Evolutionary conservation across 2,888 invertebrate species (phyloP).

Genomic region (Metalampra italica): DNA sequence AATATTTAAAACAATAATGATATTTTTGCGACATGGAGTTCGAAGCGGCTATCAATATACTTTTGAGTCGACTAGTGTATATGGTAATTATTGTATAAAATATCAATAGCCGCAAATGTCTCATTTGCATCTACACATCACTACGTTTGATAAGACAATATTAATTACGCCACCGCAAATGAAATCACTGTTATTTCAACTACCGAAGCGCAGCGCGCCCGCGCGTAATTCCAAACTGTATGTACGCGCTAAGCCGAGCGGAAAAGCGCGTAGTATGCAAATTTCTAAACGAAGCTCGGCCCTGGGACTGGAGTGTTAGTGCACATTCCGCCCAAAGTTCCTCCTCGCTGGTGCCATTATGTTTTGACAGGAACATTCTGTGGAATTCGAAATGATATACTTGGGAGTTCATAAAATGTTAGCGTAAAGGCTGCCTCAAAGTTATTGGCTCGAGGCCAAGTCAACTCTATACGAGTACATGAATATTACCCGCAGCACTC

Average conservation of each 20-base stretch:
- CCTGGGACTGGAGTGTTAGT: constrained; percentile 8
- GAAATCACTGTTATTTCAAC: background rate
- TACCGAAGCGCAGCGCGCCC: background rate
- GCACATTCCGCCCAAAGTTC: constrained; percentile 11
- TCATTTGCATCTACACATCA: too few species aligned
- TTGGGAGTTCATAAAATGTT: constrained; percentile 8
- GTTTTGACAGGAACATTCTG: constrained; percentile 11
- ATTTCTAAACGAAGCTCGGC: constrained; percentile 23
- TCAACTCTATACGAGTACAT: background rate
- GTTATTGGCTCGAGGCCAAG: constrained; percentile 1
- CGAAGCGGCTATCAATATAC: too few species aligned
- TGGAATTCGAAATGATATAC: constrained; percentile 10
- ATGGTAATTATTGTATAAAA: too few species aligned
- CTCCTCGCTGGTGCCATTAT: constrained; percentile 10
- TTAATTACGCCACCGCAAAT: too few species aligned
- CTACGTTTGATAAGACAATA: too few species aligned
- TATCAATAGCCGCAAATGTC: too few species aligned
- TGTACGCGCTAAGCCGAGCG: constrained; percentile 8
- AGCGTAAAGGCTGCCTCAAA: background rate
- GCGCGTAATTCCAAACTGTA: background rate
- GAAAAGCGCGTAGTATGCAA: constrained; percentile 18
- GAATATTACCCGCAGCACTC: background rate
- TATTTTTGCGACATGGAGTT: too few species aligned
- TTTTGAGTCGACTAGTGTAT: too few species aligned
- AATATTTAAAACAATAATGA: too few species aligned